Evolutionary conservation across 2,888 invertebrate species (phyloP).

Genomic region (Tupiocoris notatus): DNA sequence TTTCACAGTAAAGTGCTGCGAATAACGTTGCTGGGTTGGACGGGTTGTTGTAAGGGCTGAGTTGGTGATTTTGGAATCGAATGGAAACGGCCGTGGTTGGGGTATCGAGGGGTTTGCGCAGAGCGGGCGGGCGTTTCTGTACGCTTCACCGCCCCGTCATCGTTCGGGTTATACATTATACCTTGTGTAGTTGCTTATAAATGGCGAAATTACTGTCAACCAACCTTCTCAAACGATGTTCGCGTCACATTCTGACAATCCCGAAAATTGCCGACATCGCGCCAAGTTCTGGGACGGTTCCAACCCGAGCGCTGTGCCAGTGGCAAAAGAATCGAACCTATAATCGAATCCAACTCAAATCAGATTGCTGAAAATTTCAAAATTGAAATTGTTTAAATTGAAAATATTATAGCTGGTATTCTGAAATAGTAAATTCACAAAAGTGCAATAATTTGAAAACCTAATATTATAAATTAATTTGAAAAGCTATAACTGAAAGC

Average conservation of each 20-base stretch:
- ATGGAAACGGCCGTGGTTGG: background rate
- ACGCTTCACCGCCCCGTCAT: background rate
- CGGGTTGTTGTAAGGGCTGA: background rate
- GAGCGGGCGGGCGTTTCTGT: background rate
- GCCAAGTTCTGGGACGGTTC: background rate
- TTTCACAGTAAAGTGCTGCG: conserved; percentile 22
- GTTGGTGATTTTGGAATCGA: background rate
- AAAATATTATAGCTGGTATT: no score
- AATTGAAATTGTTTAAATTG: no score
- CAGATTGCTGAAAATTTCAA: no score
- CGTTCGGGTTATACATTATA: conserved; percentile 18
- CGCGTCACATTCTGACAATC: conserved; percentile 30
- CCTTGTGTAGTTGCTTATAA: conserved; percentile 35
- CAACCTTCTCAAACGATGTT: conserved; percentile 4
- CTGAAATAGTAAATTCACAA: no score
- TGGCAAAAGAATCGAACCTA: no score
- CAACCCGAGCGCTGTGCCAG: no score
- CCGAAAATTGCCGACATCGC: background rate
- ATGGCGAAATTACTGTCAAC: conserved; percentile 30
- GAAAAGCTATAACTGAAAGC: no score
- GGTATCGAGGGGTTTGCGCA: background rate
- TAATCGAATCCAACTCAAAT: no score
- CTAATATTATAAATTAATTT: no score
- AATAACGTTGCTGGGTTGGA: background rate
- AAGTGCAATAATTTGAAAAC: no score